Evolutionary conservation across 2,113 vertebrate species (phyloP).

Genomic region (Suricata suricatta): DNA sequence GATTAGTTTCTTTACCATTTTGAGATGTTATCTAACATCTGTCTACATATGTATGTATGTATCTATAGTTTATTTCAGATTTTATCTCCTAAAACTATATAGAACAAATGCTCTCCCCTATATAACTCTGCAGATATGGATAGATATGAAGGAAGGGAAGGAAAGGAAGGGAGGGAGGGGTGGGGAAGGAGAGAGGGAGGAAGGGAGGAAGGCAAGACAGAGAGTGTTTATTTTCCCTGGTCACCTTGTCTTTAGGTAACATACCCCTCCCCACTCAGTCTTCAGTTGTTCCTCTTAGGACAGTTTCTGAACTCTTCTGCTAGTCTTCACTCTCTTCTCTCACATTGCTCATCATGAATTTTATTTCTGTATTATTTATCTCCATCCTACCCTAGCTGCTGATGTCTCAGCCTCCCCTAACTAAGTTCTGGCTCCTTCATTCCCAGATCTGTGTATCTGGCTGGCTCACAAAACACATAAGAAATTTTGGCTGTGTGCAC

Average conservation of each 20-base stretch:
- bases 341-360: background rate
- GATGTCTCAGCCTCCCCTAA: background rate
- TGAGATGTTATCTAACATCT: background rate
- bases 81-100: background rate
- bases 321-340: background rate
- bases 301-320: background rate
- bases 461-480: background rate
- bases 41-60: background rate
- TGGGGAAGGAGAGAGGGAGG: too few relatives aligned
- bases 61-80: background rate
- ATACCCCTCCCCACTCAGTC: background rate
- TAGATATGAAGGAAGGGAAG: background rate
- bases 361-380: background rate
- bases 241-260: background rate
- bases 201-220: background rate
- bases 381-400: background rate
- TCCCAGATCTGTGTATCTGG: background rate
- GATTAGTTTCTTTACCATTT: slow-evolving; percentile 13
- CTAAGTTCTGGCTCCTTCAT: background rate
- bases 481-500: background rate
- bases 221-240: background rate
- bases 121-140: background rate
- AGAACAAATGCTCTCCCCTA: background rate
- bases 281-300: background rate
- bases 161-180: background rate